A percentile compares a stretch with the other conserved stretches of the same genome.
phyloP scores from a whole-genome alignment of 2,797 vertebrate species.

The Danio kyathit region DNA sequence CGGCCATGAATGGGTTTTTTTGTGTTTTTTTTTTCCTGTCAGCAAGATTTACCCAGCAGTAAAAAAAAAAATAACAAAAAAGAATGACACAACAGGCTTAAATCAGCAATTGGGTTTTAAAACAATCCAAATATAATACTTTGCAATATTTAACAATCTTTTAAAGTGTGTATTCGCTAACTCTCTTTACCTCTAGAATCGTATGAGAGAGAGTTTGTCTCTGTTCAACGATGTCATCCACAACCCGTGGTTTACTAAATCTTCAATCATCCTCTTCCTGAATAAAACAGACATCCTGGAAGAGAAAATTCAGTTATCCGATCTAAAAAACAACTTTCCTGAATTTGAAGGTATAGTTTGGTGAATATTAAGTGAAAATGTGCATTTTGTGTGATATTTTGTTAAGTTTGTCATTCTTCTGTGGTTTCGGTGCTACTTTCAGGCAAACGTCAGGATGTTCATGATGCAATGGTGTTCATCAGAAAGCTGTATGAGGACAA shows the following conservation, averaged over 20 bases:
- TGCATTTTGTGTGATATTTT: not conserved
- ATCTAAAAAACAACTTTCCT: slow-evolving; percentile 79
- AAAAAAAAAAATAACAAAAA: too few relatives aligned
- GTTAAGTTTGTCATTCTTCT: not conserved
- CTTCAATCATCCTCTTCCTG: slow-evolving; percentile 85
- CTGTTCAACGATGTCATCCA: slow-evolving; percentile 85
- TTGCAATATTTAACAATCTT: too few relatives aligned
- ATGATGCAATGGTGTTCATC: slow-evolving; percentile 76
- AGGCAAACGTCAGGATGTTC: slow-evolving; percentile 72
- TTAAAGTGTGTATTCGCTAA: too few relatives aligned
- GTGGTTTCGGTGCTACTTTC: slow-evolving; percentile 10
- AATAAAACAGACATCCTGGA: slow-evolving; percentile 85
- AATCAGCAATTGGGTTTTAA: too few relatives aligned
- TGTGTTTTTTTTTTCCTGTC: too few relatives aligned
- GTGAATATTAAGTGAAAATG: not conserved
- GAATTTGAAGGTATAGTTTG: slow-evolving; percentile 71
- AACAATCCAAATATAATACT: too few relatives aligned
- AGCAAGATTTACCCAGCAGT: too few relatives aligned
- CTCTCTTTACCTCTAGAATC: slow-evolving; percentile 74
- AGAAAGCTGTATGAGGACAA: slow-evolving; percentile 74
- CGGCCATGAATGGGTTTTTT: too few relatives aligned
- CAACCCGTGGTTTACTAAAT: slow-evolving; percentile 77
- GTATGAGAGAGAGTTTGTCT: slow-evolving; percentile 83
- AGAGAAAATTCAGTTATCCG: slow-evolving; percentile 81
- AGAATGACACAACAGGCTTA: too few relatives aligned